Percentiles rank a stretch among this genome's conserved stretches.
These are phyloP conservation scores for Ahaetulla prasina DNA, from an alignment of 2,113 vertebrate genomes.

Conservation along the genomic window DNA sequence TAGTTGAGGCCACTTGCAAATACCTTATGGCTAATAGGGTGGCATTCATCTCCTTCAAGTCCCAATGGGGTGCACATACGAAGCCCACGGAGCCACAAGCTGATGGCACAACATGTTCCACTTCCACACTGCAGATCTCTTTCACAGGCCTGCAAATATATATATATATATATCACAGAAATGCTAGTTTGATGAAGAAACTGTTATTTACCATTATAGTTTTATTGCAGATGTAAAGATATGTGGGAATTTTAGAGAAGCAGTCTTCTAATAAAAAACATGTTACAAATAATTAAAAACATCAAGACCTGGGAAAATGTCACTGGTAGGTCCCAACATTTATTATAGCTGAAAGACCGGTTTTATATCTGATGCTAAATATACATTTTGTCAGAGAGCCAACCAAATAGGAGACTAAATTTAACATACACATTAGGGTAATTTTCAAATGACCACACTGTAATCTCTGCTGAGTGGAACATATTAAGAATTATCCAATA, in stretches of 20 bases:
- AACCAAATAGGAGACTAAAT: background rate
- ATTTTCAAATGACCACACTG: background rate
- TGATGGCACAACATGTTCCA: slow-evolving; percentile 85
- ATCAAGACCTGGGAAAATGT: background rate
- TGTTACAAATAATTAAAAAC: background rate
- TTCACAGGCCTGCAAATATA: slow-evolving; percentile 79
- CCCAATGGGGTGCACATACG: slow-evolving; percentile 87
- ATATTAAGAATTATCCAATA: background rate
- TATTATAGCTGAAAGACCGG: background rate
- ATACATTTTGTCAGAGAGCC: background rate
- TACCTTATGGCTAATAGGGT: slow-evolving; percentile 89
- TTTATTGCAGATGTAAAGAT: background rate
- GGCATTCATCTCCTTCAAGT: slow-evolving; percentile 83
- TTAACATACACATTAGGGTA: background rate
- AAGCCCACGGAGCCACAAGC: slow-evolving; percentile 86
- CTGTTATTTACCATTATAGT: accelerated
- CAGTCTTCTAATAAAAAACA: background rate
- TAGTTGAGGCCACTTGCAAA: accelerated
- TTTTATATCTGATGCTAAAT: background rate
- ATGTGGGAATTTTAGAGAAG: background rate
- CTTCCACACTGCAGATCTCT: slow-evolving; percentile 80
- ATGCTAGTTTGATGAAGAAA: background rate
- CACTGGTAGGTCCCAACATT: background rate
- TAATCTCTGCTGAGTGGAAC: background rate
- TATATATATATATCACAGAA: background rate